Base-by-base conservation (phyloP, 2,888 invertebrate genomes). In the Callosobruchus maculatus region DNA sequence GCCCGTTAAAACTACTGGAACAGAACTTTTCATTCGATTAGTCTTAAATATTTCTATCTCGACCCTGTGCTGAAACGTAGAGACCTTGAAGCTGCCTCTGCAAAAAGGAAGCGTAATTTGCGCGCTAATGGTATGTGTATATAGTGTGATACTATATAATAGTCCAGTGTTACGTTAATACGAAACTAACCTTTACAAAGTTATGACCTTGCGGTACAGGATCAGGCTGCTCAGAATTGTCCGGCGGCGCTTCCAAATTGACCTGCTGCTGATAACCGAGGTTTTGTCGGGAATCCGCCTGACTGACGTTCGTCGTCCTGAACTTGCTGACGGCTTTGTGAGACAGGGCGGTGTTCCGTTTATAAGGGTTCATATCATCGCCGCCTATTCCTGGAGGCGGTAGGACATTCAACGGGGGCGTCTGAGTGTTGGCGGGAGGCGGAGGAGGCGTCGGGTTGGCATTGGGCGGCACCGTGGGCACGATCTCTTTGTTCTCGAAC, bases 191-290 rank as follows among this genome's bases (percentile, higher is more conserved):
- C 70, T 73, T 78, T 31, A 67, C 71, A 9, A 74, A 69, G 0
- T 75, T 31, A 3, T 76, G 76, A 21, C 68, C 77, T 22, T 76
- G 71, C 13, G 77, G 75, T 31, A 82, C 80, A 67, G 84, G 84
- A 82, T 91, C 92, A 0, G 91, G 91, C 74, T 91, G 88, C 84
- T 93, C 93, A 0, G 91, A 91, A 83, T 93, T 93, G 83, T 93
- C 93, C 0, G 92, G 91, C 2, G 91, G 88, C 3, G 91, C 90
- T 85, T 92, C 92, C 77, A 92, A 87, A 84, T 92, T 92, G 2
- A 90, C 90, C 73, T 76, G 68, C 20, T 71, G 22, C 21, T 73
- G 30, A 75, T 71, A 70, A 0, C 21, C 66, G 20, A 31, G 71
- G 22, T 84, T 74, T 72, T 73, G 77, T 30, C 70, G 75, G 82